Evolutionary conservation across 2,888 invertebrate genomes (phyloP), one percentile per base, ranked within the genome.

Genomic region (Chymomyza procnemis): DNA sequence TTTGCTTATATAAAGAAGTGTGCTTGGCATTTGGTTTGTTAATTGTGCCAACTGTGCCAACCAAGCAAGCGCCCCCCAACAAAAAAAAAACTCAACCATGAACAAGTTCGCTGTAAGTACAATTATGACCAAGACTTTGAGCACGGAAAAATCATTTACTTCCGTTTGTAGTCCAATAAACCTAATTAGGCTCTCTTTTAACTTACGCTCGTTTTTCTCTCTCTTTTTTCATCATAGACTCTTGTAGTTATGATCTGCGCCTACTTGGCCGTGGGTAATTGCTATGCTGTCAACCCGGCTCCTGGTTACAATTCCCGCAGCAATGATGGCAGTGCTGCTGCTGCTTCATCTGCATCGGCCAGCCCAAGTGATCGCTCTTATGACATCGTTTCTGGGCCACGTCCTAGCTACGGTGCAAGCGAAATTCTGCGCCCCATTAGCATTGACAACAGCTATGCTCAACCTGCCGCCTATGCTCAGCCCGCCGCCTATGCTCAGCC

Each of bases 31-130:
- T 79, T 79, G 74, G 76, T 74, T 78, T 83, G 84, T 84, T 81
- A 84, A 84, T 85, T 81, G 85, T 80, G 83, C 74, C 73, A 85
- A 85, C 83, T 77, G 71, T 75, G 73, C 60, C 86, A 74, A 85
- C 71, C 76, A 18, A 78, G 75, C 76, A 63, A 84, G 73, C 69
- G 73, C 74, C 69, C 73, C 73, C 69, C 66, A 47, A 69, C 74
- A 75, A 71, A 70, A 78, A 69, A 74, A 50, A 34, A 66, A 67
- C 67, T 65, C 68, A 87, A 69, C 80, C 75, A 87, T 87, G 87
- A 87, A 88, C 79, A 79, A 76, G 66, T 88, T 87, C 76, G 73
- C 79, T 78, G 87, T 87, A 87, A 87, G 87, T 88, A 73, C 50
- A 56, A 68, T 50, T 57, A 63, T 26, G 48, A 55, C 69, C 64